Percentiles rank a stretch among this genome's conserved stretches.
phyloP scores from a whole-genome alignment of 2,888 invertebrate species.

The Netelia virgata region DNA sequence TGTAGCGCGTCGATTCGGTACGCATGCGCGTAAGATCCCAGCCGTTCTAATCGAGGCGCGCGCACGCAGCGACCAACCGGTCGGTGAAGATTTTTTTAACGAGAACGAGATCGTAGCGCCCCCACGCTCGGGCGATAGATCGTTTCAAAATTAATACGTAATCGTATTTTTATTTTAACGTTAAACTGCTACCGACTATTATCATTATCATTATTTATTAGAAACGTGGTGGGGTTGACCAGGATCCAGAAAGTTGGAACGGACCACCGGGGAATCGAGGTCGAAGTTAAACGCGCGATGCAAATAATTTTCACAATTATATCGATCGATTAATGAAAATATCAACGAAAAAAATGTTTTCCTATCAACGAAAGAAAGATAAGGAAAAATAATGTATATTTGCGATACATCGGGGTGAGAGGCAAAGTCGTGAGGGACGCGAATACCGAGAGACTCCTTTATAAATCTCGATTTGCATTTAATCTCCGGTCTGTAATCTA shows the following conservation, averaged over 20 bases:
- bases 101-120: background rate
- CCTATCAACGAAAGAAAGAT: background rate
- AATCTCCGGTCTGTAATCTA: conserved; percentile 62
- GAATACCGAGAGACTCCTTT: conserved; percentile 33
- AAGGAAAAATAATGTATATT: background rate
- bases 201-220: conserved; percentile 30
- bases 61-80: conserved; percentile 10
- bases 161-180: conserved; percentile 27
- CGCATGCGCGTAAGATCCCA: conserved; percentile 24
- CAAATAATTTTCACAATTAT: conserved; percentile 31
- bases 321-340: conserved; percentile 11
- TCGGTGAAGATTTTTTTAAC: conserved; percentile 27
- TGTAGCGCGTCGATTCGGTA: background rate
- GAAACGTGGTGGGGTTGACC: conserved; percentile 13
- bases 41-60: background rate
- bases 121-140: conserved; percentile 12
- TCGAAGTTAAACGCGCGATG: conserved; percentile 33
- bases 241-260: conserved; percentile 43
- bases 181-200: conserved; percentile 1
- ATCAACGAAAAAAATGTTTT: background rate
- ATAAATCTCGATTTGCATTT: conserved; percentile 64
- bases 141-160: conserved; percentile 24
- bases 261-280: conserved; percentile 32
- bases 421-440: conserved; percentile 46
- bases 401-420: background rate